Base-by-base conservation (phyloP, 2,797 vertebrate genomes). In the Eutrigla gurnardus region DNA sequence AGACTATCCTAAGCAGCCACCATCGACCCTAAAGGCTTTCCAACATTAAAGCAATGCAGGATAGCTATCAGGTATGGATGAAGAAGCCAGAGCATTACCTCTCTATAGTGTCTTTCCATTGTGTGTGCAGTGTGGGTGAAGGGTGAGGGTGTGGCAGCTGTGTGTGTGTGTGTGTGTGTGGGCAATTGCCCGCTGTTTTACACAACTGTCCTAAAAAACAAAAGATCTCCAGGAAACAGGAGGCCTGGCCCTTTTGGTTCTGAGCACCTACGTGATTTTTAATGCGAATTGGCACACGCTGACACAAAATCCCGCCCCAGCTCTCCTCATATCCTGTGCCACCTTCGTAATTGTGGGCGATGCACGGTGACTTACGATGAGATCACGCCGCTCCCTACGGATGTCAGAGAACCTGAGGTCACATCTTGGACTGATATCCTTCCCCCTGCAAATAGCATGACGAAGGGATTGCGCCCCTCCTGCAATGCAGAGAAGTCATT, bases 211-310 rank as follows among this genome's bases (percentile, higher is more conserved):
- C 66, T 25, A 73, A 64, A 57, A 73, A 67, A 78, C 73, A 77
- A 76, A 75, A 53, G 49, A 18, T 68, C 75, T 84, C 76, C 84
- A 83, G 78, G 86, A 84, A 85, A 49, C 45, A 15, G 10, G 18
- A 1, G n/a, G 57, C 14, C 75, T 79, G 77, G 70, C 68, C 60
- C 57, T 8, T 13, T 61, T 52, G 57, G 18, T 18, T 42, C 50
- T 2, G 17, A 52, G 46, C 7, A 42, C 65, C 64, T 65, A 1
- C 0, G 62, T 63, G 49, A 58, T 65, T 82, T 25, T 79, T 78
- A 73, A 45, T 15, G 8, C 40, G 59, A 5, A 1, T 36, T 73
- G 72, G 62, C 74, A 65, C 17, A 15, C 65, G 58, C 50, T 46
- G 65, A 14, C 54, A 61, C 25, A 50, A 52, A 62, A 37, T 52